These are phyloP conservation scores for Cassiopea xamachana DNA, from an alignment of 30 jellyfish, hydroid and myxozoan genomes.

Conservation along the genomic window DNA sequence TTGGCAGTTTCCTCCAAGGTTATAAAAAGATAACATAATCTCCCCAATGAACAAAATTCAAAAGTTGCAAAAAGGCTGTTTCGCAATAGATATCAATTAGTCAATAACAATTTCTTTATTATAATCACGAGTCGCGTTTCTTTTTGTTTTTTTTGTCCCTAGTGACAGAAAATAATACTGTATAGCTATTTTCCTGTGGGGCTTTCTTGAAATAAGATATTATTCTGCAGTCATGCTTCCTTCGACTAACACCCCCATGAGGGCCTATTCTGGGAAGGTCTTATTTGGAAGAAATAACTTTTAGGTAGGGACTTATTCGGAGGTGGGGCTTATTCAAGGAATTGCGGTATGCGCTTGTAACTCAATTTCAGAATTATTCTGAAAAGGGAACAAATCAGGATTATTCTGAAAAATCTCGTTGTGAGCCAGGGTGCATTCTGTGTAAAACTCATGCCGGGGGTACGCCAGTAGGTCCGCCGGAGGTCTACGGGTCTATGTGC, in stretches of 20 bases:
- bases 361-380: not conserved
- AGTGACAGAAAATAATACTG: too few species aligned
- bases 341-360: not conserved
- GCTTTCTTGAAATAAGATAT: not conserved
- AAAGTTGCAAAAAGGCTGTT: not conserved
- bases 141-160: too few species aligned
- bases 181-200: not conserved
- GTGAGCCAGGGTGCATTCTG: too few species aligned
- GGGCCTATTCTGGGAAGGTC: not conserved
- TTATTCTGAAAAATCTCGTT: too few species aligned
- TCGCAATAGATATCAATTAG: too few species aligned
- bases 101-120: too few species aligned
- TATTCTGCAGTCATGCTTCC: not conserved
- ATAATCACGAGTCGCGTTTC: too few species aligned
- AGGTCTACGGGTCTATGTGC: too few species aligned
- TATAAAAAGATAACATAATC: not conserved
- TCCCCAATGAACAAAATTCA: not conserved
- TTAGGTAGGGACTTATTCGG: not conserved
- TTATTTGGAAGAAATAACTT: not conserved
- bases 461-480: too few species aligned
- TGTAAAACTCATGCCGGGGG: too few species aligned
- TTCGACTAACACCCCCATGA: not conserved
- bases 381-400: not conserved
- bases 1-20: not conserved
- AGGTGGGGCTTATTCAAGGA: not conserved